Percentiles rank a stretch among this genome's conserved stretches.
These are phyloP conservation scores for Elymnias hypermnestra DNA, from an alignment of 1,140 invertebrate species.

Conservation along the genomic window DNA sequence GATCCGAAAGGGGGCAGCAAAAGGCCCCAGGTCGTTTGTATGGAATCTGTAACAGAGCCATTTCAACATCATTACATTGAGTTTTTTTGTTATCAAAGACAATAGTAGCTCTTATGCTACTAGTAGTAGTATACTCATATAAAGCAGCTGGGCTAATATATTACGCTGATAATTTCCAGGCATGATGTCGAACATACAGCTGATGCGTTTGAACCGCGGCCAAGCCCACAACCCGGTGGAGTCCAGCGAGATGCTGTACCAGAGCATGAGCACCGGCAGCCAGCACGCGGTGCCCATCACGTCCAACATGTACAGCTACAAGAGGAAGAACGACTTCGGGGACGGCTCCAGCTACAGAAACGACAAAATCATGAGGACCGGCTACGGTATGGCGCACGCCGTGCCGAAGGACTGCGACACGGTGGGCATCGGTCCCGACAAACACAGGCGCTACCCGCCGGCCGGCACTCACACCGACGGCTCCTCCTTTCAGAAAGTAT, in stretches of 20 bases:
- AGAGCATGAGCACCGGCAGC: conserved; percentile 43
- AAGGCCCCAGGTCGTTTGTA: too few relatives aligned
- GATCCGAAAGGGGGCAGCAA: too few relatives aligned
- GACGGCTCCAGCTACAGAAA: conserved; percentile 49
- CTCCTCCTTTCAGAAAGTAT: conserved; percentile 44
- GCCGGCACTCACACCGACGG: conserved; percentile 39
- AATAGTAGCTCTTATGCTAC: too few relatives aligned
- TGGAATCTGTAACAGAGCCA: too few relatives aligned
- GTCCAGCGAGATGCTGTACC: conserved; percentile 62
- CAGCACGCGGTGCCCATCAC: conserved; percentile 53
- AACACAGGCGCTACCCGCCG: conserved; percentile 38
- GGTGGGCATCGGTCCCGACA: conserved; percentile 40
- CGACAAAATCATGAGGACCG: conserved; percentile 67
- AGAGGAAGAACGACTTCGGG: conserved; percentile 62
- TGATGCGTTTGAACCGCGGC: conserved; percentile 54
- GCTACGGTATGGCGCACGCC: conserved; percentile 50
- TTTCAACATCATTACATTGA: neutral
- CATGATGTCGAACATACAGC: conserved; percentile 54
- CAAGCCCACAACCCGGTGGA: conserved; percentile 56
- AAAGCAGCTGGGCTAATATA: too few relatives aligned
- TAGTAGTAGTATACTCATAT: too few relatives aligned
- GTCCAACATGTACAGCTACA: conserved; percentile 59
- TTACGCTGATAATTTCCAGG: too few relatives aligned
- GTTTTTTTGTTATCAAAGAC: neutral
- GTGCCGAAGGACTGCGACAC: conserved; percentile 48